Conservation (phyloP, 35 echinoderm and acorn worm species). For the Strongylocentrotus purpuratus region DNA sequence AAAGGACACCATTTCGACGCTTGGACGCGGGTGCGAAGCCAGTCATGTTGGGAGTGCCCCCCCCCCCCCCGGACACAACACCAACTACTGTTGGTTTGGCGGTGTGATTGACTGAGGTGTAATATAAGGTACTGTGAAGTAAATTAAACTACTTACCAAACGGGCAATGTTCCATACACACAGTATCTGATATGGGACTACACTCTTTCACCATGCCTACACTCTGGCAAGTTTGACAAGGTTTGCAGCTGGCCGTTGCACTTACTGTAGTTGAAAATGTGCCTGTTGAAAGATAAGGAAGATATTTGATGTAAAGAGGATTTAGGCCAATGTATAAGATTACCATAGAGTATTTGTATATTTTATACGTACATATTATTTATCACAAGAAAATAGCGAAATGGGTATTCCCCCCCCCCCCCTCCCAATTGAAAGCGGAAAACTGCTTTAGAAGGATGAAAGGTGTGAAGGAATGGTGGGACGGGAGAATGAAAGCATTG, state of each 20-base stretch:
- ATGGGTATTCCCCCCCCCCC: no score
- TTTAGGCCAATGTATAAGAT: no score
- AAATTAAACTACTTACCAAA: background rate
- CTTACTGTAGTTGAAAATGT: background rate
- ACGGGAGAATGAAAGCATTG: no score
- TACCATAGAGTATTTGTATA: no score
- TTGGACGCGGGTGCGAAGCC: background rate
- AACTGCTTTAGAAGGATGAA: no score
- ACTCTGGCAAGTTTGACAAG: background rate
- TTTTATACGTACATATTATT: no score
- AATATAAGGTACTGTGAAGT: background rate
- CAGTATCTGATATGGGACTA: conserved; percentile 15
- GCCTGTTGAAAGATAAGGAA: background rate
- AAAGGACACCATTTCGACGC: no score
- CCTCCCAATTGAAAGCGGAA: no score
- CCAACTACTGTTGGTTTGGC: background rate
- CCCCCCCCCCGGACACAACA: background rate
- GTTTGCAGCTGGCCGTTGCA: background rate
- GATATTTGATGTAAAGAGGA: background rate
- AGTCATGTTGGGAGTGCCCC: background rate
- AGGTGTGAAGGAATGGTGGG: no score
- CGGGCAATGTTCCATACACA: background rate
- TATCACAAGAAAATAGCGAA: no score
- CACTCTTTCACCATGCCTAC: background rate
- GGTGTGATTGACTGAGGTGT: no score